Percentiles rank a stretch among this genome's conserved stretches.
Conservation (phyloP, 2,113 vertebrate species). For the Lepidothrix coronata region DNA sequence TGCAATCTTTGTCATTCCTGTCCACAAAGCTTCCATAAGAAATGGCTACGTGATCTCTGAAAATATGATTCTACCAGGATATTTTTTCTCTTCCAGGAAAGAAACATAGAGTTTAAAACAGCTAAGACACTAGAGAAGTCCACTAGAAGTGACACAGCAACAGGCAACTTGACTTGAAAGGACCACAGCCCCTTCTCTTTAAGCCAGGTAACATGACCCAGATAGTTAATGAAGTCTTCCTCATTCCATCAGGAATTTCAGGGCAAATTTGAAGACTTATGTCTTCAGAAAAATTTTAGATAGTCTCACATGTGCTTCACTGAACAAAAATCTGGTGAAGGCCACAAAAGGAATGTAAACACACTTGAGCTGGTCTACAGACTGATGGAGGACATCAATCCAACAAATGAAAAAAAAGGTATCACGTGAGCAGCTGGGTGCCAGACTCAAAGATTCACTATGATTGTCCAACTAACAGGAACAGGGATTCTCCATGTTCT, state of each 20-base stretch:
- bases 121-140: neutral
- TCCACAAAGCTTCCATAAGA: neutral
- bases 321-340: neutral
- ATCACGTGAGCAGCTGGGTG: neutral
- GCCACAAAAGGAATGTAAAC: neutral
- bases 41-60: neutral
- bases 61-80: neutral
- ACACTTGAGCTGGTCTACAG: neutral
- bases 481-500: neutral
- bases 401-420: neutral
- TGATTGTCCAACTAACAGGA: neutral
- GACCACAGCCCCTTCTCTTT: neutral
- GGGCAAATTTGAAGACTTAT: neutral
- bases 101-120: neutral
- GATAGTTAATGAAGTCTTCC: neutral
- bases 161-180: neutral
- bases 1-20: neutral
- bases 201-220: neutral
- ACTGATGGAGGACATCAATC: neutral
- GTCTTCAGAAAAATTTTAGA: neutral
- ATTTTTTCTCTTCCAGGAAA: neutral
- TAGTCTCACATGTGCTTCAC: neutral
- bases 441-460: neutral
- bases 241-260: neutral
- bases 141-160: neutral